Percentiles rank a stretch among this genome's conserved stretches.
Evolutionary conservation across 2,113 vertebrate genomes (phyloP).

Genomic region (Paracanthobrama guichenoti): DNA sequence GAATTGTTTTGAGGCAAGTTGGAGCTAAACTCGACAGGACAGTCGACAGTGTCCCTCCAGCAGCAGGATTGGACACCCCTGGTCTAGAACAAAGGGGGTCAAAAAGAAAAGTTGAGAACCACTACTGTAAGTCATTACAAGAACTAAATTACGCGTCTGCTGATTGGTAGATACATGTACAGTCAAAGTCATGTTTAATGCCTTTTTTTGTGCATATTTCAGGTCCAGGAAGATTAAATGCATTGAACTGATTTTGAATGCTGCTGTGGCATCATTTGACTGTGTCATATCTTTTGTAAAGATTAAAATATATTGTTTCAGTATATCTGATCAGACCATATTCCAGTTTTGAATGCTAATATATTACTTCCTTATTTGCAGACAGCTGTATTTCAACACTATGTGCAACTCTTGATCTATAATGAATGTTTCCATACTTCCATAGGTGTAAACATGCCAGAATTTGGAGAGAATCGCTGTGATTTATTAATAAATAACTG

Average conservation of each 20-base stretch:
- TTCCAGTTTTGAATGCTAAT: neutral
- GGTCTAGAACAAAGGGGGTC: neutral
- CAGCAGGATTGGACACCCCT: no score
- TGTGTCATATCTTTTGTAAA: slow-evolving; percentile 33
- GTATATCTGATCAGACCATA: neutral
- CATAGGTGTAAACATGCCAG: neutral
- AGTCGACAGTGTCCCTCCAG: no score
- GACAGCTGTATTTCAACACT: slow-evolving; percentile 18
- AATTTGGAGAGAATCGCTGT: neutral
- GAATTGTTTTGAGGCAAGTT: no score
- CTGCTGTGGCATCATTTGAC: slow-evolving; percentile 13
- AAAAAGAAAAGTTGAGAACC: neutral
- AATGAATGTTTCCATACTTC: neutral
- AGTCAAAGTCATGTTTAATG: slow-evolving; percentile 6
- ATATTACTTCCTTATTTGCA: slow-evolving; percentile 5
- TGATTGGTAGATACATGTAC: neutral
- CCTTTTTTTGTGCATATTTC: neutral
- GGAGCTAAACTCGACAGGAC: no score
- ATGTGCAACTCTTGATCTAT: neutral
- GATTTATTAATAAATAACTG: slow-evolving; percentile 9
- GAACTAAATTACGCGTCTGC: neutral
- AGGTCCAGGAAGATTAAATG: neutral
- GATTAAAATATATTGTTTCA: neutral
- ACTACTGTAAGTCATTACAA: neutral
- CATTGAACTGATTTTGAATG: neutral